Conservation (phyloP, 2,888 invertebrate species). For the Zhuqinia jingwanae region DNA sequence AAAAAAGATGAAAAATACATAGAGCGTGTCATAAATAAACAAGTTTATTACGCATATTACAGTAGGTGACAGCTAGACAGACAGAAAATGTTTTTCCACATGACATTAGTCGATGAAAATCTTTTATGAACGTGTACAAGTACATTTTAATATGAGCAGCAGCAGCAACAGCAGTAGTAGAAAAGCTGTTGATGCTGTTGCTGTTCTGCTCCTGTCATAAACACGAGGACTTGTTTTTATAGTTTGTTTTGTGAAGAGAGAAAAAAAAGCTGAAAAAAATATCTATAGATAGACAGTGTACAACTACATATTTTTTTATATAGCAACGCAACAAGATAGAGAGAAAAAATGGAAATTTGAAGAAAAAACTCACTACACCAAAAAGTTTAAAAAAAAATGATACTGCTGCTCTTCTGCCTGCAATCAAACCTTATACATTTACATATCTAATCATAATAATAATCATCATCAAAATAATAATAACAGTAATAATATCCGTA, state of each 20-base stretch:
- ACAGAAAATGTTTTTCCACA: constrained; percentile 48
- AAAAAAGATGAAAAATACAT: neutral
- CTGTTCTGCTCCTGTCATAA: constrained; percentile 39
- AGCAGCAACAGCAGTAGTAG: neutral
- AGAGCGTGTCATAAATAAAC: constrained; percentile 61
- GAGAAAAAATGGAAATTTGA: no score
- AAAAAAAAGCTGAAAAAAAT: neutral
- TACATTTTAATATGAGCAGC: neutral
- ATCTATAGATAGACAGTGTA: no score
- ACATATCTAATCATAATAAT: no score
- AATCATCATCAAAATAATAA: no score
- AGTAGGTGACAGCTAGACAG: constrained; percentile 56
- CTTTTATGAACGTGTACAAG: constrained; percentile 32
- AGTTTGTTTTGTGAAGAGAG: no score
- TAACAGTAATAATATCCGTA: no score
- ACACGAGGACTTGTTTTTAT: neutral
- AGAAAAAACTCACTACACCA: no score
- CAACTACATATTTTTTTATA: no score
- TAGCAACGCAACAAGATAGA: no score
- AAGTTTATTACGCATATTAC: constrained; percentile 61
- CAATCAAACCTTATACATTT: no score
- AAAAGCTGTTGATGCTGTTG: neutral
- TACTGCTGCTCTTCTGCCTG: no score
- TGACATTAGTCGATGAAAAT: constrained; percentile 50
- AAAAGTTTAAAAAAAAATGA: no score